These are phyloP conservation scores for Lepidurus packardi DNA, from an alignment of 1,140 invertebrate genomes.

Conservation along the genomic window DNA sequence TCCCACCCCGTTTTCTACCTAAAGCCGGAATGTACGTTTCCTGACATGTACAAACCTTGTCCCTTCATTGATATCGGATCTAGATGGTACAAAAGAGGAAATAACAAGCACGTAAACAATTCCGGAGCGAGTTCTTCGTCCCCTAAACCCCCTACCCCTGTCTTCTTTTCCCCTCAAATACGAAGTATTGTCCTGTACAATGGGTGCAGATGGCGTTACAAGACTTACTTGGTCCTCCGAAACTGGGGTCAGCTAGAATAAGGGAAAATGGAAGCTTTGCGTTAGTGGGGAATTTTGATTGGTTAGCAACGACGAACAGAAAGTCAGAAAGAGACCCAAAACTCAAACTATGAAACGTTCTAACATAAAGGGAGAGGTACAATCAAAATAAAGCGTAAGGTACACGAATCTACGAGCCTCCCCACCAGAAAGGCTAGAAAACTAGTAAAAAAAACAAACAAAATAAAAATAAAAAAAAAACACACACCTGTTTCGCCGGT, in stretches of 20 bases:
- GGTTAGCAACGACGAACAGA: background rate
- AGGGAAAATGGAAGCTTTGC: slow-evolving; percentile 17
- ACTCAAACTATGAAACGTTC: background rate
- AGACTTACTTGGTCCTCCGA: slow-evolving; percentile 78
- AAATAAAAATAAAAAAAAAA: background rate
- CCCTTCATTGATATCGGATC: background rate
- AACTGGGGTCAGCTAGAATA: slow-evolving; percentile 65
- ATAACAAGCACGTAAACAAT: background rate
- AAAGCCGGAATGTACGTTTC: too few species aligned
- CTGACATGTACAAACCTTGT: background rate
- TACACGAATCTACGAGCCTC: background rate
- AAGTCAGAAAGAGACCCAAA: background rate
- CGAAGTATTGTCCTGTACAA: background rate
- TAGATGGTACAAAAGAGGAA: background rate
- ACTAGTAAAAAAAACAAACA: background rate
- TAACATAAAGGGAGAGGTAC: background rate
- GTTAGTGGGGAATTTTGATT: background rate
- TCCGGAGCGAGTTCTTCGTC: background rate
- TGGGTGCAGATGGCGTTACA: background rate
- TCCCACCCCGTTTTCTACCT: too few species aligned
- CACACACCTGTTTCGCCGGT: slow-evolving; percentile 87
- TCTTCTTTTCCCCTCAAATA: background rate
- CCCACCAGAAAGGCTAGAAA: background rate
- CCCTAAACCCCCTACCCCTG: too few species aligned
- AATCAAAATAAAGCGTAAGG: background rate